Evolutionary conservation across 2,113 vertebrate species (phyloP).

Genomic region (Stegastes partitus): DNA sequence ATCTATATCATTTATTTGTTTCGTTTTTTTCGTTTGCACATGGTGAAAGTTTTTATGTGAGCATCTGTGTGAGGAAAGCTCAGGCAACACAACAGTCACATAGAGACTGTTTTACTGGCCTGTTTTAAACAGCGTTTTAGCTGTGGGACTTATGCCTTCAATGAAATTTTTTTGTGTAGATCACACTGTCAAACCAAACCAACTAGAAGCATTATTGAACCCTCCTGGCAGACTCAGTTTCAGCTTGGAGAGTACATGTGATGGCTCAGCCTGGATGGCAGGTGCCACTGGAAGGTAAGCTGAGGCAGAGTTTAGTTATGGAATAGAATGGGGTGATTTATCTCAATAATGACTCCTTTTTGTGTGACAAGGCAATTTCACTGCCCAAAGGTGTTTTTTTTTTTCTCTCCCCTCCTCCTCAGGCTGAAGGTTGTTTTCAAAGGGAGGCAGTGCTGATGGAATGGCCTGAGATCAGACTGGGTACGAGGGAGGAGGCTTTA

Average conservation of each 20-base stretch:
- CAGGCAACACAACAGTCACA: not conserved
- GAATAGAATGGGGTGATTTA: constrained; percentile 80
- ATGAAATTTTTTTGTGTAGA: constrained; percentile 5
- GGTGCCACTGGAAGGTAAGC: constrained; percentile 60
- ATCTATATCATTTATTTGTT: not conserved
- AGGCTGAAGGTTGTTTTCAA: constrained; percentile 66
- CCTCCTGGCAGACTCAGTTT: constrained; percentile 24
- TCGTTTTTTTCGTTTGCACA: not conserved
- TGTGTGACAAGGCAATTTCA: constrained; percentile 84
- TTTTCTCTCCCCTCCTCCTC: constrained; percentile 19
- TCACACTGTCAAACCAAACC: constrained; percentile 29
- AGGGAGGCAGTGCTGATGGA: constrained; percentile 55
- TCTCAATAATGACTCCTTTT: constrained; percentile 83
- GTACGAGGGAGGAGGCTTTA: constrained; percentile 48
- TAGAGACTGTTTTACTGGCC: constrained; percentile 24
- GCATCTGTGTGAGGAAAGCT: not conserved
- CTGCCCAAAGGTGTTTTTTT: constrained; percentile 65
- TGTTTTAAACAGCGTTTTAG: constrained; percentile 27
- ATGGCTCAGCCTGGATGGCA: constrained; percentile 58
- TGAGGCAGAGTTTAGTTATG: constrained; percentile 75
- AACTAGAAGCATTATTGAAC: constrained; percentile 33
- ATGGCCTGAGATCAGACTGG: constrained; percentile 52
- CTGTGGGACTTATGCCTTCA: not conserved
- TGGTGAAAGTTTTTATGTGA: not conserved
- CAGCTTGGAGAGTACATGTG: constrained; percentile 28